Conservation (phyloP, 2,888 invertebrate species). For the Apodemia zela region DNA sequence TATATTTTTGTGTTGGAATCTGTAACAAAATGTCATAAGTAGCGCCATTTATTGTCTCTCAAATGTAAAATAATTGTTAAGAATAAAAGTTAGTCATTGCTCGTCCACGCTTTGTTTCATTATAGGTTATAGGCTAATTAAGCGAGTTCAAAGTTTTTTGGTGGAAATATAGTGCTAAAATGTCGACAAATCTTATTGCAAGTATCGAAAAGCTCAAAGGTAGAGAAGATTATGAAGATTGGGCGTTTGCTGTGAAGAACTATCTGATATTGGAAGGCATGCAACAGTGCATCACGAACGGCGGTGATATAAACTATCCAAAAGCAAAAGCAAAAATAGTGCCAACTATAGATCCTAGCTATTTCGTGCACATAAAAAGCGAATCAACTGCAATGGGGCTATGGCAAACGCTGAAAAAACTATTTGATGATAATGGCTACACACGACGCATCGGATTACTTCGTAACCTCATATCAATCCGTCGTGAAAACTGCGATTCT, state of each 20-base stretch:
- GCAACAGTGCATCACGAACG: too few relatives aligned
- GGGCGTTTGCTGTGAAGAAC: too few relatives aligned
- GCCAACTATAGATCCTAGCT: not conserved
- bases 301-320: too few relatives aligned
- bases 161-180: slow-evolving; percentile 2
- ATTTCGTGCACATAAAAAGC: slow-evolving; percentile 29
- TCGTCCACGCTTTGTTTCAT: not conserved
- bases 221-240: too few relatives aligned
- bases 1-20: not conserved
- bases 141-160: not conserved
- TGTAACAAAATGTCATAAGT: not conserved
- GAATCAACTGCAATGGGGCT: slow-evolving; percentile 25
- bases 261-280: too few relatives aligned
- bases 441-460: too few relatives aligned
- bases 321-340: too few relatives aligned
- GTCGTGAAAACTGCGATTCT: slow-evolving; percentile 26
- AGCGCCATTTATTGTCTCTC: not conserved
- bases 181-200: not conserved
- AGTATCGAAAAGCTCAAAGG: not conserved
- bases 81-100: not conserved
- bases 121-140: slow-evolving; percentile 1
- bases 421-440: not conserved
- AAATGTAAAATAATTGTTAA: not conserved
- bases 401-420: slow-evolving; percentile 22
- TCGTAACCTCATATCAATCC: slow-evolving; percentile 28